Evolutionary conservation across 2,113 vertebrate genomes (phyloP).

Genomic region (Urocolius indicus): DNA sequence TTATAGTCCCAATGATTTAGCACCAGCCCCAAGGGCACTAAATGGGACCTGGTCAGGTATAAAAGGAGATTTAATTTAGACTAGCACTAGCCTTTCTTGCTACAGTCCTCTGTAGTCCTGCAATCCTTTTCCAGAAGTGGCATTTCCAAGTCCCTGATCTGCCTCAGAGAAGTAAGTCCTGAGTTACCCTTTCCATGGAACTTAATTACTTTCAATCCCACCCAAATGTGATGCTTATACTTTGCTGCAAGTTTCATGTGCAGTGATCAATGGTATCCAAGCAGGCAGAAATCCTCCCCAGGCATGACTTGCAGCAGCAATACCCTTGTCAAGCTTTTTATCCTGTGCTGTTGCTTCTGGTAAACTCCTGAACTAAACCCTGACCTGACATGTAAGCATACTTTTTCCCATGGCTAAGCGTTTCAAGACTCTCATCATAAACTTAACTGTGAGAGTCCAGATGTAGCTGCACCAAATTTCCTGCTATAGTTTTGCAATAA

Average conservation of each 20-base stretch:
- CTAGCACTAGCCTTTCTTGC: not conserved
- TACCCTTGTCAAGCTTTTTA: not conserved
- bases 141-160: not conserved
- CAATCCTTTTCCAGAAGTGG: not conserved
- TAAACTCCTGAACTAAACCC: not conserved
- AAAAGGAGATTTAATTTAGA: not conserved
- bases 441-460: fast-evolving
- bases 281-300: not conserved
- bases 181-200: not conserved
- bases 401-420: not conserved
- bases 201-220: not conserved
- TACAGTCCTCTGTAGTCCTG: not conserved
- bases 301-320: not conserved
- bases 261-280: not conserved
- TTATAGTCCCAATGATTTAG: not conserved
- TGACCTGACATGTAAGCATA: not conserved
- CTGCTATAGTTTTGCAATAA: not conserved
- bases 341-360: not conserved
- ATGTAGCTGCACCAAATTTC: not conserved
- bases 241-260: fast-evolving
- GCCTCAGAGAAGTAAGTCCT: not conserved
- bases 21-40: not conserved
- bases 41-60: not conserved
- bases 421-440: not conserved
- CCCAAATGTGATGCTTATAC: not conserved